Base-by-base conservation (phyloP, 2,797 vertebrate species). In the Zalophus californianus region DNA sequence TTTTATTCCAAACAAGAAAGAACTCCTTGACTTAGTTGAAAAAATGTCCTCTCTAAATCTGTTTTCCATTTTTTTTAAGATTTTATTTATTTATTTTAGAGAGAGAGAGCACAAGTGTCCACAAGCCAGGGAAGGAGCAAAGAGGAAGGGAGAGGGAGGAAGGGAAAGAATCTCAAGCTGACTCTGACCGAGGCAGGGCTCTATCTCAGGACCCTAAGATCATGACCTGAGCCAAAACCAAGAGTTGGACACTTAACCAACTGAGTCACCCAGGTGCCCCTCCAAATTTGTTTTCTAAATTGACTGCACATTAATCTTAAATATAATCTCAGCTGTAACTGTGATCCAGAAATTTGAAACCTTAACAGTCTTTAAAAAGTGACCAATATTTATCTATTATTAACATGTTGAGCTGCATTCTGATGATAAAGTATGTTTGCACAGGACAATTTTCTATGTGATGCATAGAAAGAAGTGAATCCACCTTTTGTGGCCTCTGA, bases 1-100 rank as follows among this genome's bases (percentile, higher is more conserved):
- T 78, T 89, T 75, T 80, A 79, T 90, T 91, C 73, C 78, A 96
- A 96, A 97, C n/a, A 86, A 94, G 78, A 94, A 86, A 95, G 78
- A 94, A 29, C 25, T 92, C 48, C 60, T 62, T 95, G 58, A 92
- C 15, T 91, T 90, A 86, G 70, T 68, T 15, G 72, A 11, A 89
- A 96, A 11, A 83, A 75, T 68, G 48, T 77, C 88, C 12, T 94
- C 68, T 75, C 52, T 8, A 94, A 88, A 85, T 54, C 44, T 72
- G 32, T 29, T 92, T 96, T 86, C 82, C 64, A 35, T 62, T 35
- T 35, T 29, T 66, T n/a, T n/a, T 16, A 27, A 62, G 12, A 62
- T 62, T 62, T 62, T 35, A 68, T 21, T 35, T 68, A 68, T 35
- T 68, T 35, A 35, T 68, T 68, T 68, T 4, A 68, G 66, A 68